These are phyloP conservation scores for Coregonus clupeaformis DNA, from an alignment of 2,113 vertebrate species.

Conservation along the genomic window DNA sequence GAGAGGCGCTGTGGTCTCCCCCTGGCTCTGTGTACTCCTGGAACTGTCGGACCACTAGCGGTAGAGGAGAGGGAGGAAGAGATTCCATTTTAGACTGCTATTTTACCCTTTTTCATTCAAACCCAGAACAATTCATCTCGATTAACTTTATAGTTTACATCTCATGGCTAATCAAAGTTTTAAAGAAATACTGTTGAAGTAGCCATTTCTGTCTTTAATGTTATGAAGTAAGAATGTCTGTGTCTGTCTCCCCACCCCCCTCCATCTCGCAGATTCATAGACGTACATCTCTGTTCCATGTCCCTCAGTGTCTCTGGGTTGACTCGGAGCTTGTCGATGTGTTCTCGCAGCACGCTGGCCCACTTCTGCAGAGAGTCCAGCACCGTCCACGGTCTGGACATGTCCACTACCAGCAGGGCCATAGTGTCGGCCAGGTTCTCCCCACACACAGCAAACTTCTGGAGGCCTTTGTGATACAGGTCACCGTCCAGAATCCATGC, in stretches of 20 bases:
- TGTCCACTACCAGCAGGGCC: conserved; percentile 78
- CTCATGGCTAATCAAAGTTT: too few species aligned
- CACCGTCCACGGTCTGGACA: conserved; percentile 85
- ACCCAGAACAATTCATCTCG: too few species aligned
- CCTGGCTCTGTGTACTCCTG: conserved; percentile 84
- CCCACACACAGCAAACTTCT: conserved; percentile 80
- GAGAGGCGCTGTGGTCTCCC: conserved; percentile 80
- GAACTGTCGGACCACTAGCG: conserved; percentile 82
- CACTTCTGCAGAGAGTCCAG: conserved; percentile 86
- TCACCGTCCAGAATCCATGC: conserved; percentile 86
- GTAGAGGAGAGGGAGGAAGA: too few species aligned
- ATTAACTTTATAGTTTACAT: too few species aligned
- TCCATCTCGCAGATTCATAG: background rate
- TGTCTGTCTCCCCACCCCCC: too few species aligned
- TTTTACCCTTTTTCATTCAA: too few species aligned
- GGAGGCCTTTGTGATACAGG: conserved; percentile 82
- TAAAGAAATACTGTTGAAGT: too few species aligned
- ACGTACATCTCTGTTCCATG: conserved; percentile 84
- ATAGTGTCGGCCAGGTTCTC: conserved; percentile 80
- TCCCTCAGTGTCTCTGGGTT: conserved; percentile 82
- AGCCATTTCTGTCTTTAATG: too few species aligned
- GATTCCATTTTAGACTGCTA: too few species aligned
- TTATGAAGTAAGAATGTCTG: too few species aligned
- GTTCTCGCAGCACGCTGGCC: conserved; percentile 82
- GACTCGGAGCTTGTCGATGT: conserved; percentile 83